phyloP scores from a whole-genome alignment of 2,797 vertebrate genomes.

The Chloroceryle amazona region DNA sequence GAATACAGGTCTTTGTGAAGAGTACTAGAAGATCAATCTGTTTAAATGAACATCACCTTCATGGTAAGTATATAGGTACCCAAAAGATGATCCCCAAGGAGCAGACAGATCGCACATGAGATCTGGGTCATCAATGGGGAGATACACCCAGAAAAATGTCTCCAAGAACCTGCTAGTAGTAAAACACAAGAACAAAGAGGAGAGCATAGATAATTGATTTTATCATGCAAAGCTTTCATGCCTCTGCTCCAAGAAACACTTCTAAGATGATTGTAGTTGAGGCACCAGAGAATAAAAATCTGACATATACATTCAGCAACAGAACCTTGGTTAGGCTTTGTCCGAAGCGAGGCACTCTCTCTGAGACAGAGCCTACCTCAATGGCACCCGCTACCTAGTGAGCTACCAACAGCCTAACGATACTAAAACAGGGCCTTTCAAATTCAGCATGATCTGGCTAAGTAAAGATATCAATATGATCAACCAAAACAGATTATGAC shows the following conservation, averaged over 20 bases:
- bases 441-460: neutral
- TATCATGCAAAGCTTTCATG: neutral
- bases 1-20: neutral
- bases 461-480: neutral
- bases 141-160: neutral
- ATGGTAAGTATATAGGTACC: neutral
- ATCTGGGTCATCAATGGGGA: neutral
- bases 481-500: neutral
- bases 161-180: neutral
- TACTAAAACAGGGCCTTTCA: neutral
- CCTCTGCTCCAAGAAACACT: neutral
- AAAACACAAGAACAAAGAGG: neutral
- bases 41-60: neutral
- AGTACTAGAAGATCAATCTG: neutral
- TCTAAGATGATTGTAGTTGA: neutral
- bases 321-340: neutral
- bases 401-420: neutral
- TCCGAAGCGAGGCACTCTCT: neutral
- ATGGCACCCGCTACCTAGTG: neutral
- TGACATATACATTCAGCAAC: neutral
- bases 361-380: neutral
- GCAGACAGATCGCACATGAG: neutral
- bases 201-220: neutral
- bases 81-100: neutral
- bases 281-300: neutral